Base-by-base conservation (phyloP, 1,140 invertebrate genomes). In the Drosophila bipectinata region DNA sequence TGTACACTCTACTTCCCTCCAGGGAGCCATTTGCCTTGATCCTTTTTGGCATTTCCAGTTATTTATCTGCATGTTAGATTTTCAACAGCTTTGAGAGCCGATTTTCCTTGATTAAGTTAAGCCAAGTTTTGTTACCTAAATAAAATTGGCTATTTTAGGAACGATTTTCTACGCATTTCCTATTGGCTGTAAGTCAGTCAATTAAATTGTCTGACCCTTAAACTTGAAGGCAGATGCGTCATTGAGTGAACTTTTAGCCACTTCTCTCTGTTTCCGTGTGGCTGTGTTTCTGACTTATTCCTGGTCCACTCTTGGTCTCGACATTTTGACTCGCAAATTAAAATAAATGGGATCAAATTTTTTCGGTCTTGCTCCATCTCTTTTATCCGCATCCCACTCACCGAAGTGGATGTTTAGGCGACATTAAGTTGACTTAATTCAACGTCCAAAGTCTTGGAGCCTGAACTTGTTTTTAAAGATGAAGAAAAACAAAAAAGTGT, bases 271-370 rank as follows among this genome's bases (percentile, higher is more conserved):
- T 53, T 49, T 48, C 15, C 28, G 37, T 44, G 62, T 54, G 61
- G 39, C 18, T 18, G 18, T 18, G 18, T 18, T 47, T 68, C 39
- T 30, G 58, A 47, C 64, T 15, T 60, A 60, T 63, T 81, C 82
- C 63, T 81, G 74, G 63, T 58, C 75, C 78, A 78, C 60, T 79
- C 66, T 87, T 82, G 72, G 71, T 71, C 82, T 68, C 54, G 71
- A 79, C 82, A 78, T 72, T 87, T 81, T 88, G 75, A 74, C 79
- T 79, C 62, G 63, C 72, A 87, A 87, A 87, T 87, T 82, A 83
- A 88, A 88, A 87, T 83, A 82, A 87, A 87, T 88, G 63, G 59
- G 79, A 79, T 69, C 75, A 67, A 51, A 79, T 82, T 88, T 78
- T 72, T 77, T 75, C 57, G 37, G 37, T 14, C 30, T 52, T 28